phyloP scores from a whole-genome alignment of 1,140 invertebrate species.

The Lepidotrigona ventralis region DNA sequence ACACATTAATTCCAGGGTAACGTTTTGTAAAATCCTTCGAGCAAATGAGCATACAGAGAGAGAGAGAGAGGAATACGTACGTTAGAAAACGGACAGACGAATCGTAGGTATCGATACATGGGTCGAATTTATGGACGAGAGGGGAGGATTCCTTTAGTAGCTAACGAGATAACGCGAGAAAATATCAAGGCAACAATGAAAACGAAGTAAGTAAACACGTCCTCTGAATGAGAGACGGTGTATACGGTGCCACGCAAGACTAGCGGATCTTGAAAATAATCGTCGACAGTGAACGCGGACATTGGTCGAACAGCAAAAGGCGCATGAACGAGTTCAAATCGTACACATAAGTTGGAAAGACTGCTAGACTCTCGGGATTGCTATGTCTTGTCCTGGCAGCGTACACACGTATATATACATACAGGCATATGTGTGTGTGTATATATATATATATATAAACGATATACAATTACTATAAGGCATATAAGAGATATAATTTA shows the following conservation, averaged over 20 bases:
- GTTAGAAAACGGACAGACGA: not conserved
- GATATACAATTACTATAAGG: constrained; percentile 57
- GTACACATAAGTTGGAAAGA: not conserved
- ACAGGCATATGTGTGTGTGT: constrained; percentile 56
- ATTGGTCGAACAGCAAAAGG: not conserved
- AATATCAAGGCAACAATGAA: too few relatives aligned
- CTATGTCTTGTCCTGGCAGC: constrained; percentile 30
- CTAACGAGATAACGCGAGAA: constrained; percentile 27
- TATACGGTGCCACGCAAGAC: constrained; percentile 4
- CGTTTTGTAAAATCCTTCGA: constrained; percentile 46
- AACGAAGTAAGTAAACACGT: not conserved
- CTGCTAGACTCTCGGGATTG: not conserved
- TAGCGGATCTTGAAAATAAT: not conserved
- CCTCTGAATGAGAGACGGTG: constrained; percentile 32
- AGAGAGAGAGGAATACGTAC: constrained; percentile 7
- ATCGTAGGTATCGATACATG: not conserved
- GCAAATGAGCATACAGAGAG: not conserved
- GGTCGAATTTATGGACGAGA: not conserved
- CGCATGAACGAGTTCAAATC: too few relatives aligned
- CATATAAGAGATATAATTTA: constrained; percentile 64
- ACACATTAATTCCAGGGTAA: constrained; percentile 52
- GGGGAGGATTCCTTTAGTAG: not conserved
- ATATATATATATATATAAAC: constrained; percentile 61
- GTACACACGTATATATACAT: constrained; percentile 55
- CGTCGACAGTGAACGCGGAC: too few relatives aligned